Base-by-base conservation (phyloP, 2,888 invertebrate species). In the Hemistola chrysoprasaria region DNA sequence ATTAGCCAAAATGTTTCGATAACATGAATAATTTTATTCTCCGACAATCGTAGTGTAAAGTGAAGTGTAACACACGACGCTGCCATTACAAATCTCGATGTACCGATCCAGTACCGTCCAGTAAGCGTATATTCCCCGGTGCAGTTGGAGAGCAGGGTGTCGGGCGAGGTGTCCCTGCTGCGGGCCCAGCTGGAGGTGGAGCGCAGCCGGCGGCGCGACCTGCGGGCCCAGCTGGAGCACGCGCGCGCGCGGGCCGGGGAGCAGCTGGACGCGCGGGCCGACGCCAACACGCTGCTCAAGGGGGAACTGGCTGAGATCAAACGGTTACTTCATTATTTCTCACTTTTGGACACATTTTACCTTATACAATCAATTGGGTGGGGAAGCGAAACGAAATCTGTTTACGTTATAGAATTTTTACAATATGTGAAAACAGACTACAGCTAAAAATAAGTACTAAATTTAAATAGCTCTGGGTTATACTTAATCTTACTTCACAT, bases 111-210 rank as follows among this genome's bases (percentile, higher is more conserved):
- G 1, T 22, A 16, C 3, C 4, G 3, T 3, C 4, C 3, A 16
- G 16, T 16, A 4, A 16, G 2, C 4, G 4, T 3, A 16, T 7
- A 6, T 1, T 6, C 6, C 25, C 8, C 1, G 2, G 3, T 5
- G 0, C 81, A 91, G 75, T 59, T 84, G 29, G 91, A 91, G 49
- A 65, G 70, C 10, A 79, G 75, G 0, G 62, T 91, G 1, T 78
- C 79, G 31, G 86, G 89, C 54, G 91, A 91, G 71, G 59, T 90
- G 2, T 78, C 89, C 6, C 59, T 91, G 0, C 62, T 91, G 20
- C 83, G 78, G 30, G 80, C 89, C 0, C 89, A 89, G 63, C 79
- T 90, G 53, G 91, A 91, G 26, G 71, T 81, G 20, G 91, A 91
- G 56, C 78, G 90, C 1, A 70, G 78, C 8, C 73, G 90, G 8